Evolutionary conservation across 2,888 invertebrate species (phyloP).

Genomic region (Diarsia mendica): DNA sequence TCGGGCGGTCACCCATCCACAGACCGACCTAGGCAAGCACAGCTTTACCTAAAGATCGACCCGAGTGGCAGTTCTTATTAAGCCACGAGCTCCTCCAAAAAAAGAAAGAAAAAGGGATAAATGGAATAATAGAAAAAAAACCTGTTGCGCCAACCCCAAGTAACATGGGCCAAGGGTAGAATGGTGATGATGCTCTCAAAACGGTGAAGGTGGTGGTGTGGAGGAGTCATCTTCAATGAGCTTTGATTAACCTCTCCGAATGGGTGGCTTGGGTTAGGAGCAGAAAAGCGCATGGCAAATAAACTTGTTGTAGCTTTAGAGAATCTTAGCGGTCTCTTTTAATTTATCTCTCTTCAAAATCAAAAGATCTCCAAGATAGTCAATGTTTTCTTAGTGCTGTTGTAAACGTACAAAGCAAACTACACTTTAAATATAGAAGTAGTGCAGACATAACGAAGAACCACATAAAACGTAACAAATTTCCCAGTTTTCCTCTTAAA

Average conservation of each 20-base stretch:
- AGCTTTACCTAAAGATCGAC: no score
- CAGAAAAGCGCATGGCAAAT: background rate
- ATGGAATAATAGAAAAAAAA: no score
- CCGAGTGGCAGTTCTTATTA: no score
- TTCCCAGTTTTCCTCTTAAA: constrained; percentile 24
- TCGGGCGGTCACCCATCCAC: no score
- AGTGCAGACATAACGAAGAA: background rate
- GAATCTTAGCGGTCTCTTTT: background rate
- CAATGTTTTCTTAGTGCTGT: background rate
- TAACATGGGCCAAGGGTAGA: no score
- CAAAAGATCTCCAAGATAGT: background rate
- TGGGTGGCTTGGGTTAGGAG: background rate
- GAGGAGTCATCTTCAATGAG: background rate
- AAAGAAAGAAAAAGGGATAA: no score
- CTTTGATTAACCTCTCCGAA: background rate
- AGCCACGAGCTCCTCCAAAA: no score
- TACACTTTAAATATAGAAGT: background rate
- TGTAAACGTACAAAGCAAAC: background rate
- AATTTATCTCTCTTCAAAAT: background rate
- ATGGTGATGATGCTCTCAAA: no score
- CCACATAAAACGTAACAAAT: background rate
- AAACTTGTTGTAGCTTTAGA: background rate
- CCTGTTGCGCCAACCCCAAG: no score
- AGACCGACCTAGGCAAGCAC: no score
- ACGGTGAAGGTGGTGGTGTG: no score